Conservation (phyloP, 2,113 vertebrate genomes). For the Panthera tigris region DNA sequence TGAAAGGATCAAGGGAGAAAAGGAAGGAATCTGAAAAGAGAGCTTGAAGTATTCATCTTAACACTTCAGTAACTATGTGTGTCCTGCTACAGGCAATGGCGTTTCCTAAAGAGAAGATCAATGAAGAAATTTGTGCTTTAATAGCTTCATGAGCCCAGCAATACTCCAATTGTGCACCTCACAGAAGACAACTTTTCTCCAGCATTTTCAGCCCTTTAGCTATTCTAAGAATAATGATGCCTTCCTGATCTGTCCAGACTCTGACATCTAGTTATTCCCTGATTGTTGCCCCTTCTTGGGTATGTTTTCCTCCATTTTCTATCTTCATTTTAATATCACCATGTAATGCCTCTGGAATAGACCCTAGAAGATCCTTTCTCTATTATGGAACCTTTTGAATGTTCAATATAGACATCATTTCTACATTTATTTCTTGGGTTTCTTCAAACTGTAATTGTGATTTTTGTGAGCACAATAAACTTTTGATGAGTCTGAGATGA, state of each 20-base stretch:
- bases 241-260: background rate
- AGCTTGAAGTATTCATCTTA: background rate
- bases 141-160: background rate
- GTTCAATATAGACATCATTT: background rate
- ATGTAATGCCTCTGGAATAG: background rate
- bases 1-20: background rate
- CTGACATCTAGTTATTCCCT: background rate
- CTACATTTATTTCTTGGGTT: background rate
- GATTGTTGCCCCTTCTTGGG: fast-evolving
- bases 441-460: background rate
- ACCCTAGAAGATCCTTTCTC: background rate
- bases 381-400: background rate
- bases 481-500: background rate
- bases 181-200: background rate
- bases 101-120: background rate
- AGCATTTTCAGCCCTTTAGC: background rate
- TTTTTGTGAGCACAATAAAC: conserved; percentile 63
- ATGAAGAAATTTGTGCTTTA: background rate
- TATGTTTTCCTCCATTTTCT: background rate
- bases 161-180: background rate
- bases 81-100: background rate
- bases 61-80: background rate
- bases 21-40: background rate
- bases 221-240: fast-evolving
- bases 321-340: background rate